Evolutionary conservation across 92 coral and sea anemone species (phyloP), one percentile per base, ranked within the genome.

Genomic region (Epizoanthus ramosus): DNA sequence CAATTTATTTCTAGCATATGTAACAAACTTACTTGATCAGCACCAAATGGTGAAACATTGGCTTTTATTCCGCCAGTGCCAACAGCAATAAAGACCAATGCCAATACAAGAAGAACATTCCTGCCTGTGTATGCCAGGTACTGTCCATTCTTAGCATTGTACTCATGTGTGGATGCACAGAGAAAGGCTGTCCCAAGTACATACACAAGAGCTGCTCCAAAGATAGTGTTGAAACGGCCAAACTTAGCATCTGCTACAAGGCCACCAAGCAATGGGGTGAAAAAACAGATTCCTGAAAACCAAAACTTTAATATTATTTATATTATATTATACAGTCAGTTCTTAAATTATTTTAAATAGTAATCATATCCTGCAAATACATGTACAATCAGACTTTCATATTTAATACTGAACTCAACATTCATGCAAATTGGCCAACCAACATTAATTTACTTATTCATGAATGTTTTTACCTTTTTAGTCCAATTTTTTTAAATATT

Each of bases 1-100:
- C 31, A 28, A 12, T 24, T 28, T 8, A 15, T 6, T 16, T 45
- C 14, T 50, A 52, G 8, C 82, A n/a, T 74, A n/a, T n/a, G n/a
- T n/a, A 31, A 57, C 76, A 74, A 16, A n/a, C 87, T 8, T 3
- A 97, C 95, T 74, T 97, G 99, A 39, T 97, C 99, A 6, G 99
- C 99, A 13, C 99, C 99, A 83, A 97, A 94, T 0, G 99, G 97
- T 8, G 99, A 87, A 19, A 97, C 97, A 68, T 97, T 97, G 28
- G 98, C 91, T 58, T 97, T 97, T 33, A 97, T 97, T 52, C 98
- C 99, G 60, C 99, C 99, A 0, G 99, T 90, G 18, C 98, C 98
- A 17, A 90, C 3, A 13, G 98, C 95, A 71, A 97, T 91, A 18
- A 92, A 41, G 33, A 90, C 13, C 43, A 97, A 74, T 15, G 98